Percentiles rank a stretch among this genome's conserved stretches.
phyloP scores from a whole-genome alignment of 2,113 vertebrate species.

The Hyaena hyaena region DNA sequence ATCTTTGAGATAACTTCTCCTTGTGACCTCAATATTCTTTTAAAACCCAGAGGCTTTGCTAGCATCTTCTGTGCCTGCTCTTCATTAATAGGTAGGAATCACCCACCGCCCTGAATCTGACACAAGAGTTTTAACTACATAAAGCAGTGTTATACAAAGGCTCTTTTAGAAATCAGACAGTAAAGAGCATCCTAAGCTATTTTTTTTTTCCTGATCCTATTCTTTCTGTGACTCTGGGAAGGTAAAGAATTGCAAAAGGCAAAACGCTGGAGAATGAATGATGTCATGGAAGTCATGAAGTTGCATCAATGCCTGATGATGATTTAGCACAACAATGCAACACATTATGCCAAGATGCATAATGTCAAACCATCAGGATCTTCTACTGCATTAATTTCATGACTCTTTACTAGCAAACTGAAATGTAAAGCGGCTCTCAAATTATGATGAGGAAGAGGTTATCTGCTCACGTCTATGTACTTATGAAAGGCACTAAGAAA shows the following conservation, averaged over 20 bases:
- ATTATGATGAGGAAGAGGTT: not conserved
- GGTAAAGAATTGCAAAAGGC: not conserved
- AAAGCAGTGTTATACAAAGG: not conserved
- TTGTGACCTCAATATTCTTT: not conserved
- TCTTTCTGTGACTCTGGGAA: conserved; percentile 16
- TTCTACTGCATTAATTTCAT: conserved; percentile 13
- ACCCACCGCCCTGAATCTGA: not conserved
- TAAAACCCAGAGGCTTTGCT: not conserved
- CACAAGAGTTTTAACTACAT: not conserved
- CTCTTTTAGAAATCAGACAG: not conserved
- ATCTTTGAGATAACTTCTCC: not conserved
- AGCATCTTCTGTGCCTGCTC: conserved; percentile 15
- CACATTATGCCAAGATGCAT: not conserved
- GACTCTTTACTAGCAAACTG: conserved; percentile 28
- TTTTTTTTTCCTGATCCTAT: conserved; percentile 9
- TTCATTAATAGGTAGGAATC: not conserved
- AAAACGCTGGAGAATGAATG: conserved; percentile 47
- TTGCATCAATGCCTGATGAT: conserved; percentile 61
- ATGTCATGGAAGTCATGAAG: conserved; percentile 61
- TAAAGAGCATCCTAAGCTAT: not conserved
- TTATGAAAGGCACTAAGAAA: conserved; percentile 47
- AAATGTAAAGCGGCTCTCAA: not conserved
- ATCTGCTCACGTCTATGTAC: not conserved
- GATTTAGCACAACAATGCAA: conserved; percentile 67
- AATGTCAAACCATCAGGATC: not conserved